These are phyloP conservation scores for Gobiocypris rarus DNA, from an alignment of 2,113 vertebrate species.

Conservation along the genomic window DNA sequence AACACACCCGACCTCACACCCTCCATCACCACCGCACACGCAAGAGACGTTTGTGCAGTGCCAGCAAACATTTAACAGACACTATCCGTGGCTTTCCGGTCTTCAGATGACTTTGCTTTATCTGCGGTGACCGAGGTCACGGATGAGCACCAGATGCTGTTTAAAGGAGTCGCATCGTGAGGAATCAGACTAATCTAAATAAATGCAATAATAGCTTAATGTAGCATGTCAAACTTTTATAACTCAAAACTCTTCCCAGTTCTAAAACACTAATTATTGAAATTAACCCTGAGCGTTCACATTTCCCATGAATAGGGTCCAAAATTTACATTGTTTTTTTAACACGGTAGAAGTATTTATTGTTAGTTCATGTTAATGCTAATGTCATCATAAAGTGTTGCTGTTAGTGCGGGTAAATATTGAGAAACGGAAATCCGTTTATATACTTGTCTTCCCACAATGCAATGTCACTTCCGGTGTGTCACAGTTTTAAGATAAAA, in stretches of 20 bases:
- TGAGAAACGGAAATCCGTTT: too few relatives aligned
- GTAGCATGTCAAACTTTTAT: not conserved
- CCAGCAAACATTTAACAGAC: conserved; percentile 65
- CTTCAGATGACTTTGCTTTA: not conserved
- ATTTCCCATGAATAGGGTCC: too few relatives aligned
- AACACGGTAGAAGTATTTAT: too few relatives aligned
- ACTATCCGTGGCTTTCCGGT: too few relatives aligned
- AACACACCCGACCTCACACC: conserved; percentile 58
- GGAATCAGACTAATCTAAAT: not conserved
- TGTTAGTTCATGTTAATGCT: too few relatives aligned
- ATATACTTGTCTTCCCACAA: too few relatives aligned
- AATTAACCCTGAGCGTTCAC: not conserved
- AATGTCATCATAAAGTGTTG: too few relatives aligned
- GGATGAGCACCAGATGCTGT: not conserved
- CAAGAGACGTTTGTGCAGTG: conserved; percentile 68
- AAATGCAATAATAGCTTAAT: not conserved
- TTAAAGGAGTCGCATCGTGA: not conserved
- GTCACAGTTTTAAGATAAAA: not conserved
- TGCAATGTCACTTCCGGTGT: not conserved
- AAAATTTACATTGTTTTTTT: too few relatives aligned
- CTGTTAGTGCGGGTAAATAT: too few relatives aligned
- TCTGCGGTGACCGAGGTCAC: not conserved
- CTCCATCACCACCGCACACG: conserved; percentile 45
- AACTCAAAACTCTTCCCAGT: not conserved
- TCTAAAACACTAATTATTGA: not conserved